Base-by-base conservation (phyloP, 2,888 invertebrate species). In the Galeopsomyia nigrocyanea region DNA sequence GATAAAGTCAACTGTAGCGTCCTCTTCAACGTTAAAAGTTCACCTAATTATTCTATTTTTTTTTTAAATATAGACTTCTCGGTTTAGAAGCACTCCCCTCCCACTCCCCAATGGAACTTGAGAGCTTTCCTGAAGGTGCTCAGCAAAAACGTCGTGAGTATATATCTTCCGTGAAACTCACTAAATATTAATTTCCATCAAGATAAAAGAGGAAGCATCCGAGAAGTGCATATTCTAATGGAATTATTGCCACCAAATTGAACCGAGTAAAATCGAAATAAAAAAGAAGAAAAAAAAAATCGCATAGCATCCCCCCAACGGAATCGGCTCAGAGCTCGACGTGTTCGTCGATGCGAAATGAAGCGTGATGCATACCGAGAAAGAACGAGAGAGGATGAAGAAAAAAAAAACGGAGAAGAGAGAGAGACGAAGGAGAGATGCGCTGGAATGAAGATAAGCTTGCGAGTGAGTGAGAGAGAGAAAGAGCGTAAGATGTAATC, bases 401-500 rank as follows among this genome's bases (percentile, higher is more conserved):
- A 81, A 81, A 80, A 80, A 80, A 80, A 81, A 78, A 77, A 81
- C 26, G 39, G 39, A 21, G 14, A 19, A 22, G 14, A 53, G 14
- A 17, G 7, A 7, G n/a, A 31, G 50, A 56, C 53, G 61, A 65
- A 63, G 50, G 60, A 46, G 67, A 60, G 50, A 47, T 66, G 49
- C 50, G 60, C 19, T 19, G 62, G 75, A 83, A 84, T 82, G 82
- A 84, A 84, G 84, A 86, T 86, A 85, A 85, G 83, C 82, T 80
- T 79, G 75, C 31, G 31, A 39, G 58, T 5, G 10, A 21, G 67
- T n/a, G 46, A 47, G 31, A 21, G 50, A 57, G 57, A 74, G 56
- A 69, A 49, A 57, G 79, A 80, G 80, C 83, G 82, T 79, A 82
- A 83, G 83, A 84, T 86, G 86, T 86, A 86, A 86, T 86, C 84